Evolutionary conservation across 1,140 invertebrate species (phyloP), one percentile per base, ranked within the genome.

Genomic region (Hydropsyche tenuis): DNA sequence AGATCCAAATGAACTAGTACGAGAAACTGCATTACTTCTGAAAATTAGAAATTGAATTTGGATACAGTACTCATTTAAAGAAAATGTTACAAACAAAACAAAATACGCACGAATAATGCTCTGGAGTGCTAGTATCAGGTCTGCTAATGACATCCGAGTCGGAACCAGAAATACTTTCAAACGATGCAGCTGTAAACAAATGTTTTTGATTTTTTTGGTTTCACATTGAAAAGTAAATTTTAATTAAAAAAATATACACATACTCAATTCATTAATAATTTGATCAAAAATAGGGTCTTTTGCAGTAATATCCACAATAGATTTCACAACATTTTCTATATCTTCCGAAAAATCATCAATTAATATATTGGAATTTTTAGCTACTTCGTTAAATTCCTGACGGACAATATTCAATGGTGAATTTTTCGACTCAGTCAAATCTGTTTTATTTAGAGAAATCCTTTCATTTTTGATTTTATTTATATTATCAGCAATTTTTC

Each of bases 261-360:
- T 73, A 72, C 3, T 76, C 72, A 74, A 7, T 69, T 73, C n/a
- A 73, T 60, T 25, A 6, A 60, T 0, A n/a, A 77, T 42, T 37
- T 73, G 70, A 71, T 77, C 73, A 71, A 77, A 77, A 25, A 77
- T 37, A 4, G 76, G 76, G 60, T 77, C 76, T 72, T 77, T 65
- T 25, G 74, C 73, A 56, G 76, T 77, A 51, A 75, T 77, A 42
- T 77, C 76, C 0, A 75, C 73, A 46, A 75, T 73, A 45, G 73
- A 63, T 48, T 77, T 77, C 14, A 75, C 73, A 14, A 77, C 60
- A 51, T 25, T 37, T 30, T 73, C 72, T 4, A 76, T 37, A 37
- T 76, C 62, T 16, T 22, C 37, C 4, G 70, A 43, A 23, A 69
- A 63, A 42, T 76, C 75, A 48, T 76, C 75, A 43, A 60, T 72